Base-by-base conservation (phyloP, 2,113 vertebrate species). In the Hirundichthys speculiger region DNA sequence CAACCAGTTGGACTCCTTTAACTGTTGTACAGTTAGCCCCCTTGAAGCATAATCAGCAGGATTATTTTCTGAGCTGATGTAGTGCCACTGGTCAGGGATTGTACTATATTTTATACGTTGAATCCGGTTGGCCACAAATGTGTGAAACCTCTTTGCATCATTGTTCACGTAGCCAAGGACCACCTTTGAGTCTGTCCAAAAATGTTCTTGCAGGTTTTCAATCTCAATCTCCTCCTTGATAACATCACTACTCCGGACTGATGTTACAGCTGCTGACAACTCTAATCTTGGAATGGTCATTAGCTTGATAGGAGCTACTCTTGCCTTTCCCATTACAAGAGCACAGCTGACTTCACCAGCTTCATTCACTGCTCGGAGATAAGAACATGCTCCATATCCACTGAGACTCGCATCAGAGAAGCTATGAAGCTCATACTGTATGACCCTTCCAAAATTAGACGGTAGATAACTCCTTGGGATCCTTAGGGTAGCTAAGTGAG, bases 371-470 rank as follows among this genome's bases (percentile, higher is more conserved):
- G 16, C 10, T 67, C 42, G 39, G 39, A 19, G n/a, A 46, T 46
- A 46, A 11, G n/a, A 46, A 12, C 45, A 46, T n/a, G 45, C 45
- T 9, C 45, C 48, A 39, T 69, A 52, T 13, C 49, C 57, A 14
- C 2, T 47, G 13, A 40, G 12, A 12, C 67, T 70, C 24, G 57
- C 67, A 16, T 70, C 67, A 7, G 67, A 61, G n/a, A 70, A 70
- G 42, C 21, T 54, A 16, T 62, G 16, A 7, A 40, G 41, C 7
- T 69, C 18, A 12, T 43, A 68, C 4, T 6, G n/a, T 3, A 2
- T 11, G 2, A 42, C 22, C 3, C 50, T 13, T 0, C 2, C n/a
- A 43, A 64, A 42, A 48, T 5, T 11, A 10, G 13, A 12, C 16
- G n/a, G n/a, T n/a, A n/a, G n/a, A n/a, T n/a, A n/a, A n/a, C n/a